Conservation (phyloP, 2,888 invertebrate genomes). For the Cerastoderma edule region DNA sequence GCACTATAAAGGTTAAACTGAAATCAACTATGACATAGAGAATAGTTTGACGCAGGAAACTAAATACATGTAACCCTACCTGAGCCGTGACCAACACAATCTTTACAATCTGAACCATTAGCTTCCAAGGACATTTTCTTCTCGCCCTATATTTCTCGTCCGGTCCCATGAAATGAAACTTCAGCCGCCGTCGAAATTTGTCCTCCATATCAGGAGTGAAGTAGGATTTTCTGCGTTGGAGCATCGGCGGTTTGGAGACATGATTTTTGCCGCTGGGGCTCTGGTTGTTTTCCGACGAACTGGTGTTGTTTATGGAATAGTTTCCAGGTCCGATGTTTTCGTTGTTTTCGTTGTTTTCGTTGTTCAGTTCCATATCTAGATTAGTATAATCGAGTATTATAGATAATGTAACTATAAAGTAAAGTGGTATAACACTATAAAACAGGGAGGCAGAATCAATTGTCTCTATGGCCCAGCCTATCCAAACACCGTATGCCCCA, state of each 20-base stretch:
- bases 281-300: constrained; percentile 16
- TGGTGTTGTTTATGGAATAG: not conserved
- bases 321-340: constrained; percentile 42
- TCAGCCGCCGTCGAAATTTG: constrained; percentile 85
- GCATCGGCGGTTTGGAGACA: no score
- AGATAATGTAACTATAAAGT: no score
- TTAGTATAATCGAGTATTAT: no score
- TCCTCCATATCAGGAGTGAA: constrained; percentile 80
- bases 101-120: constrained; percentile 96
- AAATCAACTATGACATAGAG: no score
- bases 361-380: constrained; percentile 39
- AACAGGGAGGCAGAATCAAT: no score
- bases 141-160: constrained; percentile 98
- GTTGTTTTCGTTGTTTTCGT: constrained; percentile 49
- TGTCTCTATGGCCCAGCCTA: no score
- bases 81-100: constrained; percentile 97
- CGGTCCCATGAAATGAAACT: constrained; percentile 99
- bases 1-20: no score
- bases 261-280: not conserved
- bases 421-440: no score
- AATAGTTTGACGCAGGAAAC: no score
- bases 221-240: constrained; percentile 52
- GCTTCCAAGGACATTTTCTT: constrained; percentile 97
- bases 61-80: no score
- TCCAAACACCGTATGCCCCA: no score